Percentiles rank a stretch among this genome's conserved stretches.
Conservation (phyloP, 2,888 invertebrate species). For the Xestia ashworthii region DNA sequence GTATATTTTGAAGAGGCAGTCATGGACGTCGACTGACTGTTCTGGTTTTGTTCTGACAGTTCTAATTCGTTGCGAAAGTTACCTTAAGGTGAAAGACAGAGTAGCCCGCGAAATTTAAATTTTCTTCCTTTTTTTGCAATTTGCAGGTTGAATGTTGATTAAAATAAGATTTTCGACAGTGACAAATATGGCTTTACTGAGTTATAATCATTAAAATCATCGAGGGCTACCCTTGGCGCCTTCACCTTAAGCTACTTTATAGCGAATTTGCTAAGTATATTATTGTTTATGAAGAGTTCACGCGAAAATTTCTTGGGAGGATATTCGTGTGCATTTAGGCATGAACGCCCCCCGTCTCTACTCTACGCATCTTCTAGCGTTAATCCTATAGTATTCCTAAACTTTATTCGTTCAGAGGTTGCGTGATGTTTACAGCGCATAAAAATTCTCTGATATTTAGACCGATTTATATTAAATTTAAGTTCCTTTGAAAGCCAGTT, state of each 20-base stretch:
- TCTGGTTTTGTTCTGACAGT: neutral
- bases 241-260: neutral
- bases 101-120: too few species aligned
- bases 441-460: conserved; percentile 54
- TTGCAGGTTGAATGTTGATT: too few species aligned
- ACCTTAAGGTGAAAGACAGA: too few species aligned
- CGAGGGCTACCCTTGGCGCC: too few species aligned
- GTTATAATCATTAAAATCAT: too few species aligned
- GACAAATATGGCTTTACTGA: too few species aligned
- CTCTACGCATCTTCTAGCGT: conserved; percentile 32
- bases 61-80: neutral
- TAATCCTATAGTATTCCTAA: conserved; percentile 36
- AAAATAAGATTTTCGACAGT: too few species aligned
- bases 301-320: neutral
- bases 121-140: too few species aligned
- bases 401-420: conserved; percentile 39
- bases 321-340: conserved; percentile 26
- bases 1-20: neutral
- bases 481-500: conserved; percentile 19
- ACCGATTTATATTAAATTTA: neutral
- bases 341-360: conserved; percentile 35
- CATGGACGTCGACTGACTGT: neutral
- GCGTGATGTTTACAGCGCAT: conserved; percentile 27
- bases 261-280: neutral
- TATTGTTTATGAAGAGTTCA: neutral